A percentile compares a stretch with the other conserved stretches of the same genome.
phyloP scores from a whole-genome alignment of 2,113 vertebrate species.

The Rhadina sibilatrix region DNA sequence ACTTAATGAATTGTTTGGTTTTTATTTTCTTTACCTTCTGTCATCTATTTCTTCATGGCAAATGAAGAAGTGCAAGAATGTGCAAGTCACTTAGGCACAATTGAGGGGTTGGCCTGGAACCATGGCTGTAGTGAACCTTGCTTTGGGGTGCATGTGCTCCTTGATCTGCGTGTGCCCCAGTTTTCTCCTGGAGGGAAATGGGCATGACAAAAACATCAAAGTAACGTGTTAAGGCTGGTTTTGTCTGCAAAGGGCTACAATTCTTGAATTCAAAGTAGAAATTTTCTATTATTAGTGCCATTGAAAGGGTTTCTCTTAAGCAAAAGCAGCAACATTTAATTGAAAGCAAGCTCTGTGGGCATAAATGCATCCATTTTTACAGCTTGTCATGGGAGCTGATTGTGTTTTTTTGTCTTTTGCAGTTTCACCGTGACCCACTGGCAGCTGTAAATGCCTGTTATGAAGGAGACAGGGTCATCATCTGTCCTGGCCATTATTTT shows the following conservation, averaged over 20 bases:
- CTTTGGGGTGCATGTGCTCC: background rate
- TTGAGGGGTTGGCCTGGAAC: background rate
- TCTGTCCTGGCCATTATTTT: conserved; percentile 85
- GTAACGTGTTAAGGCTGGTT: background rate
- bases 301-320: background rate
- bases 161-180: background rate
- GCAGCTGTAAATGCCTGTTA: conserved; percentile 81
- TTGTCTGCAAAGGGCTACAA: background rate
- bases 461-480: conserved; percentile 82
- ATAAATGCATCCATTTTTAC: background rate
- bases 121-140: background rate
- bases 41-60: background rate
- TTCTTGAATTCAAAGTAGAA: background rate
- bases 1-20: background rate
- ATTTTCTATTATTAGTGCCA: background rate
- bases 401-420: background rate
- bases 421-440: conserved; percentile 87
- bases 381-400: background rate
- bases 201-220: background rate
- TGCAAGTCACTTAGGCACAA: background rate
- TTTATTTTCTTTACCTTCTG: background rate
- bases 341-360: background rate
- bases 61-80: background rate
- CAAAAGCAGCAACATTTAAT: background rate
- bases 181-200: background rate